Evolutionary conservation across 2,797 vertebrate species (phyloP), one percentile per base, ranked within the genome.

Genomic region (Peromyscus attwateri): DNA sequence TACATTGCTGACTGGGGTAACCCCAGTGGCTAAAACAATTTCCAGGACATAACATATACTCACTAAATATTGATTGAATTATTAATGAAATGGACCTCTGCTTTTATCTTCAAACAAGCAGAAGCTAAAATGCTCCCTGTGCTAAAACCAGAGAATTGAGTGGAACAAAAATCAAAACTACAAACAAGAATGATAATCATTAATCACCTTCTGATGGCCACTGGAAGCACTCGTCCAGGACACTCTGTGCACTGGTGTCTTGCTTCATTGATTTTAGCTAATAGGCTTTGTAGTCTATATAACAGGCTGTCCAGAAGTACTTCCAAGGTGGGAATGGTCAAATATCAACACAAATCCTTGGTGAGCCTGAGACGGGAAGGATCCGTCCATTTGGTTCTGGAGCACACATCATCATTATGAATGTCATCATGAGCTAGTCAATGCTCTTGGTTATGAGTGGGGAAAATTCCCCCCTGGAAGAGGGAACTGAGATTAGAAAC

Each of bases 181-280:
- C 60, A 73, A 84, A 57, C 49, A 85, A 87, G 75, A 46, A 75
- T 7, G 81, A 75, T 55, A 43, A 29, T 70, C 31, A 0, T 87
- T 37, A n/a, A 79, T 70, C 87, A 21, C 68, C 34, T 14, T 13
- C 76, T 9, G 73, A 87, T 92, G 77, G 91, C 88, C 14, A n/a
- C 46, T 6, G 34, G 0, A 16, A 46, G 46, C 27, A 4, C 17
- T 79, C 79, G 66, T 70, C 49, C 96, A 87, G 94, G 87, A 76
- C 49, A 71, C 87, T 96, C 29, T 0, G 57, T 87, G 91, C 43
- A n/a, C 14, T 76, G 93, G 81, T 95, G 89, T 96, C 95, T 97
- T 80, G 70, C 89, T 92, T 96, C 94, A 96, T 88, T 97, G 96
- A 93, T 95, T 97, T 97, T 95, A 95, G 97, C 95, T 97, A 96